Conservation (phyloP, 2,888 invertebrate genomes). For the Epistrophe grossulariae region DNA sequence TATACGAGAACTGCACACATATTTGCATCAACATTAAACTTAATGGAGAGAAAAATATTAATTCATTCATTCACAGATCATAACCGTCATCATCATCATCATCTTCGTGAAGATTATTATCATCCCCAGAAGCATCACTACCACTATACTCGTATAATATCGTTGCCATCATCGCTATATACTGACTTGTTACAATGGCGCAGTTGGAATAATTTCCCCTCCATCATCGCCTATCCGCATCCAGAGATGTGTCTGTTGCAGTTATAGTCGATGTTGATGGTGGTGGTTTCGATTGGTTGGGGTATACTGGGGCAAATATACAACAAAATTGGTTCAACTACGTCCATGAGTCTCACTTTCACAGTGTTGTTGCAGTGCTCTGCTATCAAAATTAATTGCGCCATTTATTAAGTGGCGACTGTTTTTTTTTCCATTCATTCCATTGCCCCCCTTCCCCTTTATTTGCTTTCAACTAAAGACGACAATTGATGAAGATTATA, state of each 20-base stretch:
- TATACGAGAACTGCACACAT: constrained; percentile 33
- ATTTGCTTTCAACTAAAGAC: constrained; percentile 2
- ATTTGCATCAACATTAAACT: constrained; percentile 56
- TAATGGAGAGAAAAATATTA: constrained; percentile 20
- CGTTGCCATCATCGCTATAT: constrained; percentile 38
- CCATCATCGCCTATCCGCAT: constrained; percentile 24
- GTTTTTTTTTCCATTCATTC: constrained; percentile 14
- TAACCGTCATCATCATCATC: constrained; percentile 48
- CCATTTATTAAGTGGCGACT: constrained; percentile 63
- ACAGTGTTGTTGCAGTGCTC: constrained; percentile 22
- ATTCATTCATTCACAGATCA: constrained; percentile 55
- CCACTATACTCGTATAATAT: constrained; percentile 7
- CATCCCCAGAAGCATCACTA: background rate
- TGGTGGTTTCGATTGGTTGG: background rate
- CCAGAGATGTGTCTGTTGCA: constrained; percentile 50
- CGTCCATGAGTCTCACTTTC: constrained; percentile 36
- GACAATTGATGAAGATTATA: constrained; percentile 44
- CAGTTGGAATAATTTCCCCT: constrained; percentile 26
- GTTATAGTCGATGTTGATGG: constrained; percentile 25
- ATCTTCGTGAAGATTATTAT: constrained; percentile 25
- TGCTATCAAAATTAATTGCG: constrained; percentile 63
- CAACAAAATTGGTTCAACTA: constrained; percentile 44
- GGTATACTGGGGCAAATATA: constrained; percentile 2
- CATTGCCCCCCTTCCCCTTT: background rate
- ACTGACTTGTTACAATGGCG: constrained; percentile 52